Base-by-base conservation (phyloP, 1,140 invertebrate genomes). In the Temnothorax curvispinosus region DNA sequence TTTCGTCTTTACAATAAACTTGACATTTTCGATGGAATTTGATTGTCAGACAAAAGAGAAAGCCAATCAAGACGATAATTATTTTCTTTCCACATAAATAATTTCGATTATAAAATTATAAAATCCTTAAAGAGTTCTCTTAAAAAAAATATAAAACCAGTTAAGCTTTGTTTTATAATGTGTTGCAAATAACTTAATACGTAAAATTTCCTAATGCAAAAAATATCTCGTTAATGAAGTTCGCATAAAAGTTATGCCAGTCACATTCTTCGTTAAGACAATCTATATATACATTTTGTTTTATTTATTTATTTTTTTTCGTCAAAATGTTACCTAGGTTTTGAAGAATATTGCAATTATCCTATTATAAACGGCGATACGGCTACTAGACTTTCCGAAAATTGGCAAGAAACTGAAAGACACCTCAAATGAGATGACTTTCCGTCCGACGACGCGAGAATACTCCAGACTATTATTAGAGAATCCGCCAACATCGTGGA, bases 401-500 rank as follows among this genome's bases (percentile, higher is more conserved):
- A 91, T 80, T 80, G 47, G 67, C n/a, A 80, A 84, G 62, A 75
- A 89, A 93, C 92, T 90, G 87, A 91, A 86, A 88, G 85, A 86
- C 80, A 82, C 35, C 54, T 86, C 62, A 86, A 81, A 87, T 69
- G 90, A 67, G 38, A 91, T 91, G 64, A 65, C 35, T 65, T 65
- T 65, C 9, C 35, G 75, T 86, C 80, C 75, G 65, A 91, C n/a
- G n/a, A n/a, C 50, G 82, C 85, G 72, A 76, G 87, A 91, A 89
- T 86, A 84, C 62, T 86, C 62, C 65, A 62, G n/a, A 76, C 88
- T 93, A 93, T 93, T 91, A 88, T 93, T 93, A 92, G 92, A 88
- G 60, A 88, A 92, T 62, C 87, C 78, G 60, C 85, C 76, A 90
- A 92, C 90, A 92, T 78, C 85, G 85, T 82, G 71, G 47, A 60